Evolutionary conservation across 2,113 vertebrate genomes (phyloP).

Genomic region (Rhinogobius similis): DNA sequence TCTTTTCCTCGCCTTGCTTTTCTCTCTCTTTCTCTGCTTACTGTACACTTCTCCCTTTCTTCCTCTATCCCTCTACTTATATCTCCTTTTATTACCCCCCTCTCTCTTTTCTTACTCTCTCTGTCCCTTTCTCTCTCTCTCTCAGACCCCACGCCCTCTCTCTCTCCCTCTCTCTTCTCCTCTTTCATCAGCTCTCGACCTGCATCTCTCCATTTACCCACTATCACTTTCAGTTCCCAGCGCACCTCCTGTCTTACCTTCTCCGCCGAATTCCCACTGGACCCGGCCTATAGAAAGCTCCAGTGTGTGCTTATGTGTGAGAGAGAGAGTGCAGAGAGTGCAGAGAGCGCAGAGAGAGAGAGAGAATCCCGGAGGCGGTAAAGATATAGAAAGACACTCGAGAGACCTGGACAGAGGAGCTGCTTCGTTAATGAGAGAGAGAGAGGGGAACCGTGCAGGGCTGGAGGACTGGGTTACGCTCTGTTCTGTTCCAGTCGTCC

Average conservation of each 20-base stretch:
- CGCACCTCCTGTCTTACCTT: slow-evolving; percentile 35
- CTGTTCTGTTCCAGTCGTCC: no score
- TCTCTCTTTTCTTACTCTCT: not conserved
- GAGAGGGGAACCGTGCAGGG: no score
- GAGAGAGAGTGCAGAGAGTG: no score
- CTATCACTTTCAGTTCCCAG: slow-evolving; percentile 46
- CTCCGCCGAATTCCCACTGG: slow-evolving; percentile 31
- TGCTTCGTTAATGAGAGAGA: slow-evolving; percentile 50
- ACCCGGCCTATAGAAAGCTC: slow-evolving; percentile 28
- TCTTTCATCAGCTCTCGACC: slow-evolving; percentile 31
- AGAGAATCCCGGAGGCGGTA: slow-evolving; percentile 39
- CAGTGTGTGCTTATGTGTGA: slow-evolving; percentile 13
- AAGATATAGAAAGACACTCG: slow-evolving; percentile 40
- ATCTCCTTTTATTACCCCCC: not conserved
- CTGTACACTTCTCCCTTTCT: no score
- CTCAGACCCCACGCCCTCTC: no score
- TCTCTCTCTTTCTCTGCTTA: no score
- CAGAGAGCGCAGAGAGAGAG: not conserved
- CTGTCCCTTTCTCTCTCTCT: no score
- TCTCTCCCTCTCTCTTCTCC: not conserved
- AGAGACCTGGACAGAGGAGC: slow-evolving; percentile 27
- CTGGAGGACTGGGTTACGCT: no score
- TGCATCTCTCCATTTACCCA: slow-evolving; percentile 33
- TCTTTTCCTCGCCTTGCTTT: no score
- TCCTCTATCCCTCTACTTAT: not conserved